Percentiles rank a stretch among this genome's conserved stretches.
These are phyloP conservation scores for Picathartes gymnocephalus DNA, from an alignment of 2,113 vertebrate species.

Conservation along the genomic window DNA sequence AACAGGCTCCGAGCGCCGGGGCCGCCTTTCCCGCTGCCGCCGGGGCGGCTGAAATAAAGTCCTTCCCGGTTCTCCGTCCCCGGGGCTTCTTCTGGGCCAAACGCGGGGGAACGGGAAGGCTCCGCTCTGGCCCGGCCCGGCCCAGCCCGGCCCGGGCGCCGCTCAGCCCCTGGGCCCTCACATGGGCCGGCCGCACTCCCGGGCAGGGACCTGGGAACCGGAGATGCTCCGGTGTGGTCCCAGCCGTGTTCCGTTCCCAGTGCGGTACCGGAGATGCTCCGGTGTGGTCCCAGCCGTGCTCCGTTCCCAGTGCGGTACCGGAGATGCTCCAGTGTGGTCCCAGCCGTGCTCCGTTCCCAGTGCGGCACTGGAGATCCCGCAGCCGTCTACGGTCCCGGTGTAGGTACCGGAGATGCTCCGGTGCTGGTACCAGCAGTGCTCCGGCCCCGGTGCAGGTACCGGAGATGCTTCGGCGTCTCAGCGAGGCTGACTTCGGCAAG, in stretches of 20 bases:
- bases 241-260: neutral
- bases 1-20: neutral
- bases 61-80: neutral
- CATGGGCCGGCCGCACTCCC: neutral
- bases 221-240: neutral
- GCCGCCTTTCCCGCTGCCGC: neutral
- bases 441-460: neutral
- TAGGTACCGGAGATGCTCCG: no score
- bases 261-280: neutral
- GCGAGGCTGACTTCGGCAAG: neutral
- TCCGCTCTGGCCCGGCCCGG: neutral
- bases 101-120: neutral
- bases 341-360: neutral
- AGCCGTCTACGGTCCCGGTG: neutral
- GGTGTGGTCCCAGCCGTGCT: neutral
- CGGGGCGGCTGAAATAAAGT: neutral
- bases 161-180: neutral
- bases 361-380: neutral
- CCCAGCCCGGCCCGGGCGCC: no score
- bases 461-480: neutral
- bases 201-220: no score
- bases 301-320: no score
- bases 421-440: rapidly evolving
- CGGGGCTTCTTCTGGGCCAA: neutral
- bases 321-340: neutral